phyloP scores from a whole-genome alignment of 2,888 invertebrate species.

The Oscheius sp. region DNA sequence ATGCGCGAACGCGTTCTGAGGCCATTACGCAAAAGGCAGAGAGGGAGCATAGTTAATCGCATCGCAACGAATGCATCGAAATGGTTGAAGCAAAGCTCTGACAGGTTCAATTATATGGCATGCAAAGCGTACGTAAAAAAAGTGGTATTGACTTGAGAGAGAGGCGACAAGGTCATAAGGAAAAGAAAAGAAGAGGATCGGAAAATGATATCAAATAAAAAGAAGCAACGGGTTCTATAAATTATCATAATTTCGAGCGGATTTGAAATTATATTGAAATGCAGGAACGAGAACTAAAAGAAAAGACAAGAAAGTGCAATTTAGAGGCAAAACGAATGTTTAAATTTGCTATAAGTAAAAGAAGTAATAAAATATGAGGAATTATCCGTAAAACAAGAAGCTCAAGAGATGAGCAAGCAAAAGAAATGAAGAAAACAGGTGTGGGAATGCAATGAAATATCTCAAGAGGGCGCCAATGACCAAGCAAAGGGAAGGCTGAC shows the following conservation, averaged over 20 bases:
- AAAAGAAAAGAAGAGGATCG: background rate
- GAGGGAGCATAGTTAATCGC: conserved; percentile 23
- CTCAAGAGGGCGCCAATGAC: background rate
- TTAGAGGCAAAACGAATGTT: too few relatives aligned
- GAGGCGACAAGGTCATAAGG: background rate
- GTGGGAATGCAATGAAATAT: background rate
- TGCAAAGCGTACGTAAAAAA: background rate
- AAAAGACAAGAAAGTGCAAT: background rate
- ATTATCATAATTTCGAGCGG: too few relatives aligned
- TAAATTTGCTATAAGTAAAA: too few relatives aligned
- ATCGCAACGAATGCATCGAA: background rate
- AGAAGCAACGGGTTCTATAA: too few relatives aligned
- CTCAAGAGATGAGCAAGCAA: too few relatives aligned
- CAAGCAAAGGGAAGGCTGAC: conserved; percentile 5
- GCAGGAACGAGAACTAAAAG: background rate
- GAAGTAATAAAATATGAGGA: too few relatives aligned
- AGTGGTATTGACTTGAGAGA: background rate
- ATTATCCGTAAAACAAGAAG: too few relatives aligned
- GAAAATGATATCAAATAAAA: background rate
- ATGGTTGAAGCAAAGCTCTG: background rate
- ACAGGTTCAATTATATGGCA: background rate
- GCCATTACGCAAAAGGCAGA: conserved; percentile 17
- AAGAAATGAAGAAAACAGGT: background rate
- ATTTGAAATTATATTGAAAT: background rate
- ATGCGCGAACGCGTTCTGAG: conserved; percentile 11